Conservation (phyloP, 2,113 vertebrate genomes). For the Forbesichthys papilliferus region DNA sequence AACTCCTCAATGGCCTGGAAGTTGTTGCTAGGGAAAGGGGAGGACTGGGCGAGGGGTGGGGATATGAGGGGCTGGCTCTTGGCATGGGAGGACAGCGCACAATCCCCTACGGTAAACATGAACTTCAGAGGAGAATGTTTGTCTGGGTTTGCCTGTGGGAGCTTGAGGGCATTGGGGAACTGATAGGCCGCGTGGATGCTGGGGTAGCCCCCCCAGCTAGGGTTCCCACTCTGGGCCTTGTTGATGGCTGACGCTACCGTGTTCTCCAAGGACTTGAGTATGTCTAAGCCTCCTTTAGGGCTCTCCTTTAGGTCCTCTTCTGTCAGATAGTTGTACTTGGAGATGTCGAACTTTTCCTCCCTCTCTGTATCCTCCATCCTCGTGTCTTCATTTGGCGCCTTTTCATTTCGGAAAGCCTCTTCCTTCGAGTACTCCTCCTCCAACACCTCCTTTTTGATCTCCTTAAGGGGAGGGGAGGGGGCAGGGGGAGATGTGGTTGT, state of each 20-base stretch:
- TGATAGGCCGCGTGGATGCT: slow-evolving; percentile 99
- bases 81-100: slow-evolving; percentile 72
- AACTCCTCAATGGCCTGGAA: slow-evolving; percentile 94
- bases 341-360: slow-evolving; percentile 87
- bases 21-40: slow-evolving; percentile 88
- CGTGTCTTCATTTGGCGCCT: slow-evolving; percentile 57
- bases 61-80: slow-evolving; percentile 88
- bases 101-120: slow-evolving; percentile 81
- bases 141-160: slow-evolving; percentile 82
- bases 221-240: slow-evolving; percentile 96
- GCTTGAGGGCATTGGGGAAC: slow-evolving; percentile 91
- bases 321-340: slow-evolving; percentile 93
- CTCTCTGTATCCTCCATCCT: slow-evolving; percentile 73
- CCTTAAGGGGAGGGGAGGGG: slow-evolving; percentile 79
- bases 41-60: slow-evolving; percentile 84
- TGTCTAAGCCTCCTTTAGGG: slow-evolving; percentile 94
- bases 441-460: slow-evolving; percentile 90
- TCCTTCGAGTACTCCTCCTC: slow-evolving; percentile 79
- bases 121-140: slow-evolving; percentile 85
- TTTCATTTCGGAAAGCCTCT: slow-evolving; percentile 75
- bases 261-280: slow-evolving; percentile 96
- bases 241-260: slow-evolving; percentile 97
- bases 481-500: slow-evolving; percentile 69
- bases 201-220: slow-evolving; percentile 96
- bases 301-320: slow-evolving; percentile 97